Conservation (phyloP, 2,113 vertebrate genomes). For the Chamaetylas fuelleborni region DNA sequence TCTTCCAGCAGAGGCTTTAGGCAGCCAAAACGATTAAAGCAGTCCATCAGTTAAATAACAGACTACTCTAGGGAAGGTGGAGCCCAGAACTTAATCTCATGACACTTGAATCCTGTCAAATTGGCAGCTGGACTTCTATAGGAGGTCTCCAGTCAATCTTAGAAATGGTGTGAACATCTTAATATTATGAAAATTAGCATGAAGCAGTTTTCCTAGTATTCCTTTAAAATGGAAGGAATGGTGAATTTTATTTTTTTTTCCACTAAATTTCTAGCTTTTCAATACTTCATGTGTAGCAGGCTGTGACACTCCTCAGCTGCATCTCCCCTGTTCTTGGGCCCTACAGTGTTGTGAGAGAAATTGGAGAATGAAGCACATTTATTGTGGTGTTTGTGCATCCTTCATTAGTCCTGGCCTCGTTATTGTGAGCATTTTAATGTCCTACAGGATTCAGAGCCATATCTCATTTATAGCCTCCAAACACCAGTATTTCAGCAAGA, state of each 20-base stretch:
- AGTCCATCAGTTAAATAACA: background rate
- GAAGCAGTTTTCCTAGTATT: background rate
- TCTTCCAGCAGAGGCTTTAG: background rate
- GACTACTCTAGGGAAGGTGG: background rate
- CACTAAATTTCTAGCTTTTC: background rate
- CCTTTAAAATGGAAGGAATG: background rate
- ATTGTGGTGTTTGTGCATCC: too few species aligned
- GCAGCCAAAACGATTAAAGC: background rate
- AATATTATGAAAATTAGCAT: background rate
- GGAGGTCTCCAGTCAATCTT: background rate
- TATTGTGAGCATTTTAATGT: background rate
- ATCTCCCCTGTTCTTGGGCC: background rate
- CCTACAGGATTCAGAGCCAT: background rate
- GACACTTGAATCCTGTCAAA: background rate
- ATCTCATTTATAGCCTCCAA: background rate
- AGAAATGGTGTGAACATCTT: background rate
- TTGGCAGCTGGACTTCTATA: background rate
- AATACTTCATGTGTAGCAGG: background rate
- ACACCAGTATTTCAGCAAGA: background rate
- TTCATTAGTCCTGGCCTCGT: background rate
- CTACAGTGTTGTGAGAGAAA: background rate
- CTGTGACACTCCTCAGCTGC: background rate
- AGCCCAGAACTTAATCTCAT: background rate
- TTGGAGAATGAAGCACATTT: background rate
- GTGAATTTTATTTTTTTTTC: background rate